A percentile compares a stretch with the other conserved stretches of the same genome.
Conservation (phyloP, 2,888 invertebrate species). For the Notodonta ziczac region DNA sequence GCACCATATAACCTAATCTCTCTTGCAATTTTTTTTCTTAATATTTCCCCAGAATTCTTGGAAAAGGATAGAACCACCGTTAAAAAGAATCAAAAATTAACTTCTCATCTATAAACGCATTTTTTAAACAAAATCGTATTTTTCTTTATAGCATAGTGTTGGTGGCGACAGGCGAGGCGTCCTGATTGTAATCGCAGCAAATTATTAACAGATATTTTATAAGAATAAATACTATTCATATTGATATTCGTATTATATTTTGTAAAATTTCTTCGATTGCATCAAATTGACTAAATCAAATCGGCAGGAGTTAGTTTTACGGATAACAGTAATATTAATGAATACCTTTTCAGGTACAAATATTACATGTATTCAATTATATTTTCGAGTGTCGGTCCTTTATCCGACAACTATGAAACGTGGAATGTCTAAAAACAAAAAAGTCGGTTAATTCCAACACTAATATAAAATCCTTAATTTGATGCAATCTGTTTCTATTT, state of each 20-base stretch:
- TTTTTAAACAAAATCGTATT: constrained; percentile 13
- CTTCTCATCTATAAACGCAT: too few relatives aligned
- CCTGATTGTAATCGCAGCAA: constrained; percentile 17
- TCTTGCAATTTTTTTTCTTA: too few relatives aligned
- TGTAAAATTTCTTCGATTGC: constrained; percentile 9
- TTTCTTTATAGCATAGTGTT: constrained; percentile 36
- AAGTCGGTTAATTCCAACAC: neutral
- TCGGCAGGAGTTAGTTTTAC: too few relatives aligned
- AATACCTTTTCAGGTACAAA: constrained; percentile 4
- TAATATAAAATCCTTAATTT: constrained; percentile 6
- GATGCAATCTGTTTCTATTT: constrained; percentile 14
- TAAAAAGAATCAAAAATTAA: too few relatives aligned
- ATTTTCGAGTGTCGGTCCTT: constrained; percentile 12
- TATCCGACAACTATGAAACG: neutral
- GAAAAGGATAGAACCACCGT: too few relatives aligned
- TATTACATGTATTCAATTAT: constrained; percentile 6
- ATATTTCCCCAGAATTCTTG: too few relatives aligned
- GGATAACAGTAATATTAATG: too few relatives aligned
- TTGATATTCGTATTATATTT: constrained; percentile 3
- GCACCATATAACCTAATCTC: too few relatives aligned
- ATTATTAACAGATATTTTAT: neutral
- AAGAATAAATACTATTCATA: neutral
- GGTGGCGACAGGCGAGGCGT: constrained; percentile 37
- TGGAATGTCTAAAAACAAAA: constrained; percentile 13
- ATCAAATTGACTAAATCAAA: constrained; percentile 1